These are phyloP conservation scores for Glaucidium brasilianum DNA, from an alignment of 2,113 vertebrate genomes.

Conservation along the genomic window DNA sequence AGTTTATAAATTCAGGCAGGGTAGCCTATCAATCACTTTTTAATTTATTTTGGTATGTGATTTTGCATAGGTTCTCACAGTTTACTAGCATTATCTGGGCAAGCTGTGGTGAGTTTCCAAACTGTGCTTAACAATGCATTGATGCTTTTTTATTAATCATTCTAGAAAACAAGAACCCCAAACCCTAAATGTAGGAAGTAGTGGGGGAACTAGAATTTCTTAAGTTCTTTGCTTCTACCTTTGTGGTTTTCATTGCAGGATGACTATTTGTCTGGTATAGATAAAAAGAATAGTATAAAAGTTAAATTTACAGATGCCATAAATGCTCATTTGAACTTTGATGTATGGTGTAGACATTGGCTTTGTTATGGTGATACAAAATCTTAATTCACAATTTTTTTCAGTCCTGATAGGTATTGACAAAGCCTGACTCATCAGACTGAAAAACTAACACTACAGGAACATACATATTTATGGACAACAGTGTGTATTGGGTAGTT, in stretches of 20 bases:
- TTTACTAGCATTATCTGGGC: background rate
- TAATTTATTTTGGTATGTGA: rapidly evolving
- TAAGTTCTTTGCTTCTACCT: background rate
- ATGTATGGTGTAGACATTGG: background rate
- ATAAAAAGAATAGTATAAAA: background rate
- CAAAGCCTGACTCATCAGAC: background rate
- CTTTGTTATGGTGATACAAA: background rate
- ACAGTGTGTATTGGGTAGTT: background rate
- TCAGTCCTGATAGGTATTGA: background rate
- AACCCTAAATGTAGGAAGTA: background rate
- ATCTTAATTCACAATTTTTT: background rate
- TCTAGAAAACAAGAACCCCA: background rate
- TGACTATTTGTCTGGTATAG: background rate
- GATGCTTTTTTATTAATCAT: background rate
- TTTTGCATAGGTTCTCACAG: background rate
- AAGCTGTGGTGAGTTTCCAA: background rate
- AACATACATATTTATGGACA: background rate
- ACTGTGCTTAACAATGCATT: background rate
- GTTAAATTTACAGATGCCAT: background rate
- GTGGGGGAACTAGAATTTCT: background rate
- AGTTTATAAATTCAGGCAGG: background rate
- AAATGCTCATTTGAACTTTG: background rate
- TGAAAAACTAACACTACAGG: background rate
- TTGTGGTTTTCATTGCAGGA: background rate
- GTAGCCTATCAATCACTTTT: background rate